Evolutionary conservation across 2,113 vertebrate genomes (phyloP).

Genomic region (Etheostoma cragini): DNA sequence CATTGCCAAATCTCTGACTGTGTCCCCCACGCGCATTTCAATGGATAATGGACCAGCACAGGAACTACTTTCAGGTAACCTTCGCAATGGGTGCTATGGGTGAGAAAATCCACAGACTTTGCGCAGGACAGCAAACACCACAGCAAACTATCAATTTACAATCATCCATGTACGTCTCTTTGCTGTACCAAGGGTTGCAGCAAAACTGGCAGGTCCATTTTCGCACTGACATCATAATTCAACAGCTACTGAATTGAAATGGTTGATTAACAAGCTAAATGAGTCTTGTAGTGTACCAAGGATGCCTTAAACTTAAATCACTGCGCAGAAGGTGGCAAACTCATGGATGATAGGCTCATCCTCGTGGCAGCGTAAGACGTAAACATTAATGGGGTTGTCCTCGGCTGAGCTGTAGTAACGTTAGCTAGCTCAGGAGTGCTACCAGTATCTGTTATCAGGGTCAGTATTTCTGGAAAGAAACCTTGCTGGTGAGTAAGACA

Average conservation of each 20-base stretch:
- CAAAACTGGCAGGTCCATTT: constrained; percentile 13
- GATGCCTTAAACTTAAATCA: neutral
- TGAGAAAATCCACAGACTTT: constrained; percentile 20
- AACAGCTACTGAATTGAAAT: constrained; percentile 20
- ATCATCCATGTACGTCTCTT: constrained; percentile 21
- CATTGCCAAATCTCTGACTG: neutral
- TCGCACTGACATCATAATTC: neutral
- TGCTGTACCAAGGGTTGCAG: constrained; percentile 17
- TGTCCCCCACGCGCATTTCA: constrained; percentile 14
- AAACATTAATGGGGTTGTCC: too few relatives aligned
- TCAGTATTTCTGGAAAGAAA: too few relatives aligned
- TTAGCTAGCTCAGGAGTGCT: too few relatives aligned
- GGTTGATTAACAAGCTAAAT: constrained; percentile 16
- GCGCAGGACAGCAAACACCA: neutral
- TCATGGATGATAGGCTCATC: too few relatives aligned
- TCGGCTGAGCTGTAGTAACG: too few relatives aligned
- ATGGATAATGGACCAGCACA: constrained; percentile 17
- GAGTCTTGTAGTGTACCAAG: neutral
- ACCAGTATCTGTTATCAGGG: too few relatives aligned
- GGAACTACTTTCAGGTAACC: constrained; percentile 10
- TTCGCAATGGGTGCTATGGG: neutral
- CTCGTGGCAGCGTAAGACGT: too few relatives aligned
- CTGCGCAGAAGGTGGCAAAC: too few relatives aligned
- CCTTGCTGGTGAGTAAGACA: too few relatives aligned
- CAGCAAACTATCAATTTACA: neutral